Percentiles rank a stretch among this genome's conserved stretches.
phyloP scores from a whole-genome alignment of 1,140 invertebrate genomes.

The Aphis craccivora region DNA sequence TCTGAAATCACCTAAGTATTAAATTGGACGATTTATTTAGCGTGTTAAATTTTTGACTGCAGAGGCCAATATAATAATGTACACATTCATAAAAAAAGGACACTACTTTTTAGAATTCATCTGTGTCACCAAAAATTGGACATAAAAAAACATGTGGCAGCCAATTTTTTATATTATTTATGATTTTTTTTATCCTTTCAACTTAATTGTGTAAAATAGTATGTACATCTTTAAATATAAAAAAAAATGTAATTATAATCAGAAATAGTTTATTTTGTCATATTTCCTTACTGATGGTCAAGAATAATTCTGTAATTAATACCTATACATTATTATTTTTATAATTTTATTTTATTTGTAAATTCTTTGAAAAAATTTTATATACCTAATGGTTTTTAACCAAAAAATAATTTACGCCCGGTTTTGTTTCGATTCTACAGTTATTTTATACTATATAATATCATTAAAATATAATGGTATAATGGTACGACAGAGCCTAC shows the following conservation, averaged over 20 bases:
- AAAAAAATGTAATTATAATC: not conserved
- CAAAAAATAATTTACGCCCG: no score
- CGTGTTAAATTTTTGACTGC: not conserved
- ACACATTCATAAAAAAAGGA: not conserved
- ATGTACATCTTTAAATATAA: not conserved
- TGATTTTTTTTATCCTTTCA: not conserved
- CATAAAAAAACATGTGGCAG: not conserved
- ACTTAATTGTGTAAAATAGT: not conserved
- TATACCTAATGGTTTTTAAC: no score
- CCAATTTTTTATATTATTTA: not conserved
- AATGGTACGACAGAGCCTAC: no score
- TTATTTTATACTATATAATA: no score
- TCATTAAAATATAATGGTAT: no score
- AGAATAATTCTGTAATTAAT: not conserved
- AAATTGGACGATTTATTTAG: not conserved
- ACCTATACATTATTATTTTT: not conserved
- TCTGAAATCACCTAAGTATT: not conserved
- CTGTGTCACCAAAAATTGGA: not conserved
- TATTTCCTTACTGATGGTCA: not conserved
- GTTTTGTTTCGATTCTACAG: no score
- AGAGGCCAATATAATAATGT: not conserved
- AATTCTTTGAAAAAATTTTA: not conserved
- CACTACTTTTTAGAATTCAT: not conserved
- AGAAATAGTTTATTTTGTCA: not conserved
- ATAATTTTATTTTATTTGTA: not conserved